Conservation (phyloP, 1,140 invertebrate genomes). For the Stegodyphus dumicola region DNA sequence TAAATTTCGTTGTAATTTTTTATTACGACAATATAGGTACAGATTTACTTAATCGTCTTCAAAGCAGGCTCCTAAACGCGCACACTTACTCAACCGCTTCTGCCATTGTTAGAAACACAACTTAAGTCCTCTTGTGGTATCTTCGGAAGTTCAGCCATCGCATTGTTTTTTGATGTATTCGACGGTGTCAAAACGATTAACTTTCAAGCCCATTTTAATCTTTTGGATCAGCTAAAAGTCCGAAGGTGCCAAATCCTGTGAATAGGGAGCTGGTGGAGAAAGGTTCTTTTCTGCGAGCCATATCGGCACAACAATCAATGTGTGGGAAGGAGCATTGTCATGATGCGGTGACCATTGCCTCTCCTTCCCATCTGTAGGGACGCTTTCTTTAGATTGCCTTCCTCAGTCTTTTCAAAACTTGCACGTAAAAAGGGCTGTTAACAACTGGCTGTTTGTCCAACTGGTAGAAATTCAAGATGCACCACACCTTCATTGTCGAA, state of each 20-base stretch:
- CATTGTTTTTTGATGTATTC: neutral
- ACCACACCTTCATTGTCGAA: neutral
- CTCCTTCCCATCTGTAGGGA: neutral
- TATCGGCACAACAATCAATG: neutral
- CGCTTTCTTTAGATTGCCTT: neutral
- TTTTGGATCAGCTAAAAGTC: neutral
- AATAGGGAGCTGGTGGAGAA: neutral
- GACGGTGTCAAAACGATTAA: neutral
- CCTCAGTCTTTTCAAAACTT: neutral
- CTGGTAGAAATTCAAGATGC: neutral
- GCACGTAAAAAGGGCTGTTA: neutral
- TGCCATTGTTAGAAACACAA: neutral
- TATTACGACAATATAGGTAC: neutral
- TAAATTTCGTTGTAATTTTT: no score
- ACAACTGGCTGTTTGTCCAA: neutral
- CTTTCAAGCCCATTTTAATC: neutral
- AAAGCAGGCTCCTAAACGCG: neutral
- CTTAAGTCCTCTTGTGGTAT: neutral
- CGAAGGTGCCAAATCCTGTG: neutral
- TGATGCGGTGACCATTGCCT: neutral
- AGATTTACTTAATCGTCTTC: neutral
- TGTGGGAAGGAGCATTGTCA: neutral
- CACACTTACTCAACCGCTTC: neutral
- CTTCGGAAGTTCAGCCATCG: neutral
- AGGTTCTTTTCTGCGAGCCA: neutral